These are phyloP conservation scores for Eulemur macaco DNA, from an alignment of 2,113 vertebrate genomes.

Conservation along the genomic window DNA sequence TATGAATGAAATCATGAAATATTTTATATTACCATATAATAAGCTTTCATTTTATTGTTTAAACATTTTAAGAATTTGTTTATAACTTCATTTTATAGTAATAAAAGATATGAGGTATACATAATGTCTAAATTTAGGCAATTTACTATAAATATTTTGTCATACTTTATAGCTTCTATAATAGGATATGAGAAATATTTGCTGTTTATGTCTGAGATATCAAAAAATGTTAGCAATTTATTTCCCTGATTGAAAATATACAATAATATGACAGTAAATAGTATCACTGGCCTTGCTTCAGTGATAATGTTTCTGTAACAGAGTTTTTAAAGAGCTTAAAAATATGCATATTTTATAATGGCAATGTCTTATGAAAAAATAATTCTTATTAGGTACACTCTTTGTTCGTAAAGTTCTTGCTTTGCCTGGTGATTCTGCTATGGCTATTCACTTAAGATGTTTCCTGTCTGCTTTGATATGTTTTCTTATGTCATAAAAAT, in stretches of 20 bases:
- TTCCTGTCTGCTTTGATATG: conserved; percentile 68
- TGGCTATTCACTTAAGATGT: conserved; percentile 62
- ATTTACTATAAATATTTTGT: conserved; percentile 25
- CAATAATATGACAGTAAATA: background rate
- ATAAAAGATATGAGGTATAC: background rate
- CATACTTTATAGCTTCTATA: background rate
- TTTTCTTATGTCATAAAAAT: conserved; percentile 80
- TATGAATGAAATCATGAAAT: background rate
- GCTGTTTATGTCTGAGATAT: background rate
- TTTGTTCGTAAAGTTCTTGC: conserved; percentile 48
- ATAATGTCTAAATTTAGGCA: background rate
- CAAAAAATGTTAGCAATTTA: background rate
- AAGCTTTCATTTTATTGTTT: background rate
- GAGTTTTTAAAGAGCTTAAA: conserved; percentile 64
- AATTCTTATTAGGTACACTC: conserved; percentile 48
- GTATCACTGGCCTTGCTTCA: background rate
- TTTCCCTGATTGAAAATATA: background rate
- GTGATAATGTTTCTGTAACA: conserved; percentile 21
- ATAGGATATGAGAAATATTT: conserved; percentile 42
- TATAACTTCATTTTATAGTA: background rate
- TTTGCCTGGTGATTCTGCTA: conserved; percentile 65
- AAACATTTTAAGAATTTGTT: background rate
- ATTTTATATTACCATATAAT: background rate
- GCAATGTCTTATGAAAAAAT: conserved; percentile 67
- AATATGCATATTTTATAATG: conserved; percentile 62